A percentile compares a stretch with the other conserved stretches of the same genome.
phyloP scores from a whole-genome alignment of 1,140 invertebrate genomes.

The Dinoponera quadriceps region DNA sequence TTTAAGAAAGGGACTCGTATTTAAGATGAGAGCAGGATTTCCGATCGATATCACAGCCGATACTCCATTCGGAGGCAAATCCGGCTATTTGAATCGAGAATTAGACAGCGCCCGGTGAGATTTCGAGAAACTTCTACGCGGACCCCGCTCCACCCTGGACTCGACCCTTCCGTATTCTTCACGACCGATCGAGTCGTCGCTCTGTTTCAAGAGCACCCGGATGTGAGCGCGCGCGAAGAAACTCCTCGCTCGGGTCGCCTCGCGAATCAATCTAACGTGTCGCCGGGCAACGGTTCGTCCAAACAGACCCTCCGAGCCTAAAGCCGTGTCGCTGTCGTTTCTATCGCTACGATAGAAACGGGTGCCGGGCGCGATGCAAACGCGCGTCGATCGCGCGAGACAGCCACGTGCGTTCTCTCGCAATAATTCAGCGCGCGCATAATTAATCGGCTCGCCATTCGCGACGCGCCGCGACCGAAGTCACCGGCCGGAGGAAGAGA shows the following conservation, averaged over 20 bases:
- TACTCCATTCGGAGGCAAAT: too few species aligned
- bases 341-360: slow-evolving; percentile 18
- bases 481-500: not conserved
- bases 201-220: not conserved
- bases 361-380: slow-evolving; percentile 1
- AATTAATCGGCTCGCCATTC: slow-evolving; percentile 6
- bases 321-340: slow-evolving; percentile 46
- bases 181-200: not conserved
- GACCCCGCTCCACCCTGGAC: too few species aligned
- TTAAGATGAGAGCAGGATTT: too few species aligned
- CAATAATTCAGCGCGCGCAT: not conserved
- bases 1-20: too few species aligned
- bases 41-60: too few species aligned
- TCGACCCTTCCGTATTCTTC: not conserved
- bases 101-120: too few species aligned
- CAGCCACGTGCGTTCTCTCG: not conserved
- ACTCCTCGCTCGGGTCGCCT: slow-evolving; percentile 37
- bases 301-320: slow-evolving; percentile 78
- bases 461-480: not conserved
- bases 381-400: slow-evolving; percentile 5
- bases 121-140: too few species aligned
- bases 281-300: slow-evolving; percentile 79
- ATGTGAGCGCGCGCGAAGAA: not conserved
- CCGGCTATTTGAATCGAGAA: too few species aligned
- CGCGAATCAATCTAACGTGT: slow-evolving; percentile 82